Conservation (phyloP, 2,113 vertebrate genomes). For the Nematolebias whitei region DNA sequence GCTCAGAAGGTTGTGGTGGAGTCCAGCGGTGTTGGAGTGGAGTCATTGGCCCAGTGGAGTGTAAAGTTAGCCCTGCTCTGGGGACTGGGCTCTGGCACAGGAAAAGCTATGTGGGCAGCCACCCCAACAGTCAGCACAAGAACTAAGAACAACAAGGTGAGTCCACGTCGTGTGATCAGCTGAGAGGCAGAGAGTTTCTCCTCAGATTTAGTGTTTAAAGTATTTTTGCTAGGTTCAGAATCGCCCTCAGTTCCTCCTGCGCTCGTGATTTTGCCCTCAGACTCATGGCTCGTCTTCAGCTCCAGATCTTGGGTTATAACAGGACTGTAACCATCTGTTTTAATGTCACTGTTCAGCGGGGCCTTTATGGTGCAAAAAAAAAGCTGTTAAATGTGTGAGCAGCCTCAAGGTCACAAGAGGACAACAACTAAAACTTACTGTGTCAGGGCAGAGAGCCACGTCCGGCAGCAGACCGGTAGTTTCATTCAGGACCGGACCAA, state of each 20-base stretch:
- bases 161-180: conserved; percentile 73
- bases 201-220: conserved; percentile 12
- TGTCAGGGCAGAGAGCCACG: conserved; percentile 12
- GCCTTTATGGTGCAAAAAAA: conserved; percentile 34
- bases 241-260: conserved; percentile 5
- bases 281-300: conserved; percentile 11
- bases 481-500: conserved; percentile 41
- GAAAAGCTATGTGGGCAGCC: conserved; percentile 53
- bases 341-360: conserved; percentile 19
- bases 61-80: conserved; percentile 61
- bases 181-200: conserved; percentile 64
- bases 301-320: conserved; percentile 59
- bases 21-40: conserved; percentile 44
- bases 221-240: conserved; percentile 32
- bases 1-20: conserved; percentile 35
- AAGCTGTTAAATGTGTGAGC: conserved; percentile 4
- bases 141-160: conserved; percentile 38
- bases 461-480: conserved; percentile 41
- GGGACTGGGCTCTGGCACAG: conserved; percentile 47
- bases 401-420: not conserved
- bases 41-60: conserved; percentile 56
- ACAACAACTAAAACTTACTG: conserved; percentile 31
- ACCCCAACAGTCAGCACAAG: conserved; percentile 65
- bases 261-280: not conserved
- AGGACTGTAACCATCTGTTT: conserved; percentile 48